Percentiles rank a stretch among this genome's conserved stretches.
Conservation (phyloP, 2,888 invertebrate species). For the Stenchaetothrips biformis region DNA sequence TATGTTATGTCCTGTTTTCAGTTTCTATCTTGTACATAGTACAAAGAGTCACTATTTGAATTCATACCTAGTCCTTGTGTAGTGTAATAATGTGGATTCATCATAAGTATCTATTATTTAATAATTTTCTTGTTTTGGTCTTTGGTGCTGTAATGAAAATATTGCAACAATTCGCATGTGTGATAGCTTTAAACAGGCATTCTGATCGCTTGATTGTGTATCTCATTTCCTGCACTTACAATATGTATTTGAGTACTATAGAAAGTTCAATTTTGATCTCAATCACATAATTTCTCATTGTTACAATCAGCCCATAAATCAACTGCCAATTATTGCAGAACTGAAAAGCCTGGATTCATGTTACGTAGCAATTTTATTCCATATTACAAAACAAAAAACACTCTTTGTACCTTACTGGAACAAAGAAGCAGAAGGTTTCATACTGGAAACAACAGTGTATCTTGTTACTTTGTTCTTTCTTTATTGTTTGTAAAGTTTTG, state of each 20-base stretch:
- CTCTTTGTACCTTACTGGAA: too few species aligned
- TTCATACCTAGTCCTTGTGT: conserved; percentile 13
- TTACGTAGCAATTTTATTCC: too few species aligned
- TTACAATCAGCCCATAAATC: too few species aligned
- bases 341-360: too few species aligned
- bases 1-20: not conserved
- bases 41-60: conserved; percentile 4
- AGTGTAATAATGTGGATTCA: not conserved
- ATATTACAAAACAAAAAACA: too few species aligned
- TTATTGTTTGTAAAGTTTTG: too few species aligned
- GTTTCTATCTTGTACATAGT: conserved; percentile 13
- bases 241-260: not conserved
- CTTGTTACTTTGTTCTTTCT: too few species aligned
- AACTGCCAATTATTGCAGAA: too few species aligned
- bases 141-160: not conserved
- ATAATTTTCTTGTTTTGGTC: not conserved
- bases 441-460: too few species aligned
- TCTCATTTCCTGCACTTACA: not conserved
- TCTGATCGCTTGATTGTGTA: not conserved
- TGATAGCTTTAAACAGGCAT: conserved; percentile 6
- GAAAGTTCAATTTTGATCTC: conserved; percentile 10
- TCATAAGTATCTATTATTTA: not conserved
- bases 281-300: not conserved
- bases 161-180: not conserved
- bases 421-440: too few species aligned